phyloP scores from a whole-genome alignment of 2,113 vertebrate genomes.

The Ailuropoda melanoleuca region DNA sequence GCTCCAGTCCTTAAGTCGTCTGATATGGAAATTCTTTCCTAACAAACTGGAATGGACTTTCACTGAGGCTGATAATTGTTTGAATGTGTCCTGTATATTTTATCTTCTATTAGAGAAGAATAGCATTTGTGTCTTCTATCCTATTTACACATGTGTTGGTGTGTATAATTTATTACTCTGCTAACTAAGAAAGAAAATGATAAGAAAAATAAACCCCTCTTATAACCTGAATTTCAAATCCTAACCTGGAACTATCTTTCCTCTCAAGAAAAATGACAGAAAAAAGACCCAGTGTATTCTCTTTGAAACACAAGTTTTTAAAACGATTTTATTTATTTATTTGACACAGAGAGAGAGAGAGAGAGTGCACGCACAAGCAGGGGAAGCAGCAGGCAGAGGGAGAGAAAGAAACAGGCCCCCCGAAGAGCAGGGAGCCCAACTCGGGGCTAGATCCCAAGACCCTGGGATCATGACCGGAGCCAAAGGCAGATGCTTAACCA shows the following conservation, averaged over 20 bases:
- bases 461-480: no score
- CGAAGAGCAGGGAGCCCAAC: no score
- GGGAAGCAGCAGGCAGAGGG: no score
- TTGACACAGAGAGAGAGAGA: no score
- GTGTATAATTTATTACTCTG: neutral
- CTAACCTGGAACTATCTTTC: neutral
- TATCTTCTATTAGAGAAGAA: neutral
- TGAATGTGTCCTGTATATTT: neutral
- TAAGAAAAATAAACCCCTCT: neutral
- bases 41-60: conserved; percentile 26
- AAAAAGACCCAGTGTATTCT: neutral
- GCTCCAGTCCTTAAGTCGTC: neutral
- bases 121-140: neutral
- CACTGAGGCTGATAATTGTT: neutral
- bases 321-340: no score
- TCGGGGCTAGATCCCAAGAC: no score
- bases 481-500: neutral
- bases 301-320: neutral
- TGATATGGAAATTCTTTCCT: neutral
- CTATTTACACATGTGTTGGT: neutral
- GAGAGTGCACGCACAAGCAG: no score
- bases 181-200: neutral
- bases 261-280: neutral
- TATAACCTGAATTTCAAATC: conserved; percentile 18
- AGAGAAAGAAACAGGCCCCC: no score